Conservation (phyloP, 1,140 invertebrate species). For the Cydia fagiglandana region DNA sequence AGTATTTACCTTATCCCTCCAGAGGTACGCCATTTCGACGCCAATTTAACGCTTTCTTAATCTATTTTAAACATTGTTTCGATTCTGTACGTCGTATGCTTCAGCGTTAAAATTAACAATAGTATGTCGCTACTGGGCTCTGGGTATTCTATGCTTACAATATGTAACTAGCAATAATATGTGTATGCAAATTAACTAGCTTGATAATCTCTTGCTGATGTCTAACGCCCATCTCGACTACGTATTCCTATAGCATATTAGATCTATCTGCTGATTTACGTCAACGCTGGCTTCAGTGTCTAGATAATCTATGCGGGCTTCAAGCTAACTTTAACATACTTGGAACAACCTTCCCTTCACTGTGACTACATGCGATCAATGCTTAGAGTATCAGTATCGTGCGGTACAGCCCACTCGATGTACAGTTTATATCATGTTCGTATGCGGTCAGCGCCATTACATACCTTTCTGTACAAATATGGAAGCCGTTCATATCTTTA, state of each 20-base stretch:
- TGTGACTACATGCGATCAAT: constrained; percentile 33
- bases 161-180: constrained; percentile 69
- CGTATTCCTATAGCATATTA: constrained; percentile 73
- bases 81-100: constrained; percentile 76
- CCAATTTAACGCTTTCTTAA: constrained; percentile 70
- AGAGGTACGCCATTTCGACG: constrained; percentile 65
- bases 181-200: constrained; percentile 77
- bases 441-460: constrained; percentile 30
- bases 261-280: constrained; percentile 73
- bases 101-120: constrained; percentile 73
- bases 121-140: constrained; percentile 74
- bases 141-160: constrained; percentile 78
- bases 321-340: constrained; percentile 69
- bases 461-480: constrained; percentile 26
- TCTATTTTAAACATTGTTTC: constrained; percentile 72
- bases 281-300: constrained; percentile 76
- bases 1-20: constrained; percentile 65
- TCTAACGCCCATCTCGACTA: constrained; percentile 70
- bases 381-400: constrained; percentile 30
- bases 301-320: constrained; percentile 78
- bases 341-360: constrained; percentile 51
- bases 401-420: constrained; percentile 26
- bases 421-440: constrained; percentile 28
- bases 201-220: constrained; percentile 77
- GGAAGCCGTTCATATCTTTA: constrained; percentile 25